phyloP scores from a whole-genome alignment of 2,888 invertebrate genomes.

The Drosophila mimica region DNA sequence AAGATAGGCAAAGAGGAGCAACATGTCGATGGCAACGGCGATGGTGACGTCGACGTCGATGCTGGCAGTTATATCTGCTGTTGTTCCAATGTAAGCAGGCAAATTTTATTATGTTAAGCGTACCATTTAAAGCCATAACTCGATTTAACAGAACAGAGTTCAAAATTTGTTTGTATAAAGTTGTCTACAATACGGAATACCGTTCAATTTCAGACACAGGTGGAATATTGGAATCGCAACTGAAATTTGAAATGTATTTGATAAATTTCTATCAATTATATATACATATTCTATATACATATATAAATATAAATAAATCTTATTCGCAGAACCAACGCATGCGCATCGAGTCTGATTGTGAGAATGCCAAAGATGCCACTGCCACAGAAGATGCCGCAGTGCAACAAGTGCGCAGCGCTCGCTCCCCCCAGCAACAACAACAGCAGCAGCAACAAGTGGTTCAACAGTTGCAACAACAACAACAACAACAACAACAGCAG shows the following conservation, averaged over 20 bases:
- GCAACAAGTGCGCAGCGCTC: constrained; percentile 57
- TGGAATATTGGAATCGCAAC: background rate
- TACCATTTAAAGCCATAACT: background rate
- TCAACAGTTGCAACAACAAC: constrained; percentile 36
- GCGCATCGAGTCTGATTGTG: constrained; percentile 82
- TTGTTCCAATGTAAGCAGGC: constrained; percentile 80
- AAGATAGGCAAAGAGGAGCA: constrained; percentile 43
- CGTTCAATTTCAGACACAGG: background rate
- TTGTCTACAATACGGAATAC: background rate
- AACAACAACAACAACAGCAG: constrained; percentile 41
- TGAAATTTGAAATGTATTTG: background rate
- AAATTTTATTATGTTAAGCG: background rate
- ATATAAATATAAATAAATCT: constrained; percentile 5
- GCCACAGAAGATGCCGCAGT: constrained; percentile 45
- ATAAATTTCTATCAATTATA: background rate
- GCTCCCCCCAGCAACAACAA: constrained; percentile 65
- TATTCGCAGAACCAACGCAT: constrained; percentile 82
- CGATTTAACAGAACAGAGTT: background rate
- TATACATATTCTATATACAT: background rate
- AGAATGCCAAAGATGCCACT: constrained; percentile 77
- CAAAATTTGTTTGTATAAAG: background rate
- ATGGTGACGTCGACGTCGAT: constrained; percentile 35
- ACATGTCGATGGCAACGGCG: constrained; percentile 29
- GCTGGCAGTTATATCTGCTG: constrained; percentile 80
- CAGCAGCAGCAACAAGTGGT: constrained; percentile 52